Evolutionary conservation across 2,797 vertebrate genomes (phyloP), one percentile per base, ranked within the genome.

Genomic region (Apodemus agrarius): DNA sequence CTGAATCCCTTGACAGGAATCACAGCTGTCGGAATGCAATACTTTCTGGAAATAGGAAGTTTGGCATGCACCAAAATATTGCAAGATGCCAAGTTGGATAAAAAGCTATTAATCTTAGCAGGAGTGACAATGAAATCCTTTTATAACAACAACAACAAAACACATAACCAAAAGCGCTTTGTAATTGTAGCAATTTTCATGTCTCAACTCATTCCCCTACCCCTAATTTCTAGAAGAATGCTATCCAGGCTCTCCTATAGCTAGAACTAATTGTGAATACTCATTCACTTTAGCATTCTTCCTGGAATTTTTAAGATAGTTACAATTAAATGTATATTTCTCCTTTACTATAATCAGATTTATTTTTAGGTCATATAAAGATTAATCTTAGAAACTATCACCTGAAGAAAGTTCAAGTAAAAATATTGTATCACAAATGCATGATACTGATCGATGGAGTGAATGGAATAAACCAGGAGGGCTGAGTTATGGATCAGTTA

Each of bases 91-190:
- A 72, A 85, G 14, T 63, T 95, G 22, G 34, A 95, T 67, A 93
- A 93, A 91, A 97, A 94, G 49, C 54, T 93, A 85, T 97, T 96
- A 90, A 97, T 97, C 95, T 96, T 96, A 95, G 76, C 89, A 97
- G 69, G 82, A 95, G 84, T 95, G 95, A 96, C 81, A 96, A 79
- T 84, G 92, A 94, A 93, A 93, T 95, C 52, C 40, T 72, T 92
- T 93, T 95, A 59, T 40, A 46, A 72, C 69, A 21, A 72, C 34
- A n/a, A n/a, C n/a, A 72, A 72, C 67, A 76, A 94, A 93, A 90
- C 81, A 82, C 22, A 92, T 87, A 97, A 93, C 81, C 76, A 76
- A 93, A 96, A 97, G 72, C 91, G 69, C 89, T 96, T 97, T 95
- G 93, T 96, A 96, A 94, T 89, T 96, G 85, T 57, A 95, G 89